phyloP scores from a whole-genome alignment of 2,888 invertebrate genomes.

The Pristionchus maxplancki region DNA sequence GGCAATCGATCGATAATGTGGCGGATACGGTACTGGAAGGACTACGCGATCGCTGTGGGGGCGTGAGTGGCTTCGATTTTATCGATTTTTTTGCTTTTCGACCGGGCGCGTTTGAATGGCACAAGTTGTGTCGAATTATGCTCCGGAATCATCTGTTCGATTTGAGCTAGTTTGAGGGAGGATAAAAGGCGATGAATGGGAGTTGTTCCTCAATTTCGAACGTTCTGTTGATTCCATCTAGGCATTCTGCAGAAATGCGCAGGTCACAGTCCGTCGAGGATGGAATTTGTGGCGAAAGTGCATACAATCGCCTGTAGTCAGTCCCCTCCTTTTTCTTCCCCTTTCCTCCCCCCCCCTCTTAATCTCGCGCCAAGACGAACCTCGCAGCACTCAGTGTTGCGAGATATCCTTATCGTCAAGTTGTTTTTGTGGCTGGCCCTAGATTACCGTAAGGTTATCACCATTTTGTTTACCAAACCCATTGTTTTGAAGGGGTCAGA shows the following conservation, averaged over 20 bases:
- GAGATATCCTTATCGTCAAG: not conserved
- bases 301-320: not conserved
- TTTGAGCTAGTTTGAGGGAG: not conserved
- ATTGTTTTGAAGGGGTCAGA: not conserved
- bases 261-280: not conserved
- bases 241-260: not conserved
- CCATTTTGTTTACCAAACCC: not conserved
- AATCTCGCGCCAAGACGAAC: not conserved
- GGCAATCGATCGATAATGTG: slow-evolving; percentile 46
- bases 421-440: not conserved
- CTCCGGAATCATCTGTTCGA: not conserved
- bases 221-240: too few species aligned
- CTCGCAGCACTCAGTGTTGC: not conserved
- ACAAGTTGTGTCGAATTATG: not conserved
- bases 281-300: not conserved
- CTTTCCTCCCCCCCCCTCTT: not conserved
- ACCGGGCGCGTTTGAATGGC: not conserved
- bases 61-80: slow-evolving; percentile 17
- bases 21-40: slow-evolving; percentile 51
- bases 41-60: slow-evolving; percentile 38
- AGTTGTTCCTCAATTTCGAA: too few species aligned
- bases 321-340: not conserved
- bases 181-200: not conserved
- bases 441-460: not conserved
- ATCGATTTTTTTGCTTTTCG: not conserved